Evolutionary conservation across 1,140 invertebrate species (phyloP), one percentile per base, ranked within the genome.

Genomic region (Mercenaria mercenaria): DNA sequence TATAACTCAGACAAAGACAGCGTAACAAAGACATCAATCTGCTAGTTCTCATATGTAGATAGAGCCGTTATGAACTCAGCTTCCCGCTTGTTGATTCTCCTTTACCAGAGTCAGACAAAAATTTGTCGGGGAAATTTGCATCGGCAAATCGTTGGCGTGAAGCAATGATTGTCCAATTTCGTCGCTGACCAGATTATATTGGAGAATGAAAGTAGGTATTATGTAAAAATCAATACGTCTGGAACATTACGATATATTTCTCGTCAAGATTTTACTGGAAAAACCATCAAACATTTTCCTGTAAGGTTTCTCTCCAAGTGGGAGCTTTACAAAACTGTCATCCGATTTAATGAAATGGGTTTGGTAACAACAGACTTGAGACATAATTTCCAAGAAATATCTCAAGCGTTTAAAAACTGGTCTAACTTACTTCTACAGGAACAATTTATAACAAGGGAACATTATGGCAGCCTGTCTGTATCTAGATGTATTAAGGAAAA

Each of bases 111-210:
- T 26, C 26, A 72, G 10, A 72, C 67, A 0, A 15, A 15, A 72
- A 72, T 72, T 64, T 72, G 67, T 72, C 67, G 37, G 67, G n/a
- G 67, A 72, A 72, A 72, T 72, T 39, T 72, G 67, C 32, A 39
- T 72, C 34, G 13, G 32, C 67, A 37, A 37, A 29, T 18, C 11
- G 11, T 20, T 39, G 34, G 26, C 23, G 32, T 29, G 67, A 72
- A 72, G 2, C 37, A 72, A 20, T 20, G 67, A 72, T 37, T 39
- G 67, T 72, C 67, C 67, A 39, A 72, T 72, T 23, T 72, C 29
- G 26, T 29, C 20, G 29, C 59, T 72, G 67, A 72, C 67, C 67
- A 72, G 67, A 72, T 72, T 39, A 72, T 41, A 20, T 37, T 6
- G 29, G 39, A 67, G n/a, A 29, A 29, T 13, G 20, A 34, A 34